Percentiles rank a stretch among this genome's conserved stretches.
These are phyloP conservation scores for Allophyes oxyacanthae DNA, from an alignment of 2,888 invertebrate genomes.

Conservation along the genomic window DNA sequence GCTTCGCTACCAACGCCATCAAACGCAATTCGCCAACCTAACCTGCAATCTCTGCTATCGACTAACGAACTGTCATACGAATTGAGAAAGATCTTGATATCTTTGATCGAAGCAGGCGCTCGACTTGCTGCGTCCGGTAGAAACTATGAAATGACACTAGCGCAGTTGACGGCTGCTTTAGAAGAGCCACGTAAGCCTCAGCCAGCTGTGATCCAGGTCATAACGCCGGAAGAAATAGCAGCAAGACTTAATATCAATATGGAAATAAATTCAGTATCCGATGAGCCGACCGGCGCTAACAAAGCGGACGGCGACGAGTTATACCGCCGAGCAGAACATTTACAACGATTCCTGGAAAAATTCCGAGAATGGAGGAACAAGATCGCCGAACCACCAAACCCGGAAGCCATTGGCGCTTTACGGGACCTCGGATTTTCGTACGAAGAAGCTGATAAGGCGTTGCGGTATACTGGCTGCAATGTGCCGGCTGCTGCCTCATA, in stretches of 20 bases:
- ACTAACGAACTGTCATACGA: conserved; percentile 83
- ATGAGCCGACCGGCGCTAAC: conserved; percentile 32
- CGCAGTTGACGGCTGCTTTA: conserved; percentile 77
- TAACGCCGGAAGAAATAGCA: conserved; percentile 82
- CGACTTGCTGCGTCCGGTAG: conserved; percentile 80
- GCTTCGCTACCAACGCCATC: conserved; percentile 77
- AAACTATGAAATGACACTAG: conserved; percentile 78
- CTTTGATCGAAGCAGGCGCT: conserved; percentile 83
- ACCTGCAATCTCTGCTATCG: conserved; percentile 80
- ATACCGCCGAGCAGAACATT: conserved; percentile 75
- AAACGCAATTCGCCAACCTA: conserved; percentile 74
- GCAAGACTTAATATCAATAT: conserved; percentile 60
- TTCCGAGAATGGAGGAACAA: conserved; percentile 78
- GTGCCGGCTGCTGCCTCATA: conserved; percentile 84
- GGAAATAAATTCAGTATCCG: conserved; percentile 50
- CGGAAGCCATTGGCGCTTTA: conserved; percentile 72
- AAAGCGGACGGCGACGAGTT: conserved; percentile 57
- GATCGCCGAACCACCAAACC: conserved; percentile 74
- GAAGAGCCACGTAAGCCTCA: conserved; percentile 72
- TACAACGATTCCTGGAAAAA: conserved; percentile 80
- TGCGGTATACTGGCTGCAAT: conserved; percentile 78
- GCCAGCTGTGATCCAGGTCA: conserved; percentile 73
- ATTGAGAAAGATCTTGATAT: conserved; percentile 81
- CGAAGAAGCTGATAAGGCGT: conserved; percentile 76
- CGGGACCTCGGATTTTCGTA: conserved; percentile 76